These are phyloP conservation scores for Thymelicus sylvestris DNA, from an alignment of 2,888 invertebrate species.

Conservation along the genomic window DNA sequence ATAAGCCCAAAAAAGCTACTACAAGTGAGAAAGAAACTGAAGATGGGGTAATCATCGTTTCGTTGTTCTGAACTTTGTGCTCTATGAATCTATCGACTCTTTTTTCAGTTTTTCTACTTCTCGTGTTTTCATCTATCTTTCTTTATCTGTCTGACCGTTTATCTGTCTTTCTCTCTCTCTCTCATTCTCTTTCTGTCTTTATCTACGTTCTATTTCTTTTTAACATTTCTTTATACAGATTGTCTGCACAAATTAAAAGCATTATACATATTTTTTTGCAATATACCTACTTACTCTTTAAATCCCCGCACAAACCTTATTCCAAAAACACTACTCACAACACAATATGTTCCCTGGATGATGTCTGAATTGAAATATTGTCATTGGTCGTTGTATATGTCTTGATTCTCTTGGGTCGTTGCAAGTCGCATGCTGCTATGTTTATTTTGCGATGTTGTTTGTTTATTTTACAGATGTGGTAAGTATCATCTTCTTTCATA, in stretches of 20 bases:
- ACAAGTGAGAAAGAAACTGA: conserved; percentile 55
- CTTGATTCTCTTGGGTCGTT: conserved; percentile 45
- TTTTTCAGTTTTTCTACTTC: conserved; percentile 38
- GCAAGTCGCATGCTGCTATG: conserved; percentile 68
- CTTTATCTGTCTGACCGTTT: no score
- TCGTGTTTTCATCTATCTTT: conserved; percentile 19
- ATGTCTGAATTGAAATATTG: conserved; percentile 47
- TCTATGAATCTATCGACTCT: conserved; percentile 40
- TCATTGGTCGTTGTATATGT: conserved; percentile 33
- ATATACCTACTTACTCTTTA: conserved; percentile 33
- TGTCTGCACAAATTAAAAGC: conserved; percentile 33
- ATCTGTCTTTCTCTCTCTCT: conserved; percentile 21
- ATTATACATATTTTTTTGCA: conserved; percentile 31
- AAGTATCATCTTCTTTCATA: conserved; percentile 13
- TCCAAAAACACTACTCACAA: conserved; percentile 33
- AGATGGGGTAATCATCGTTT: conserved; percentile 68
- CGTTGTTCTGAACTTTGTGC: conserved; percentile 35
- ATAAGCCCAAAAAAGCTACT: conserved; percentile 68
- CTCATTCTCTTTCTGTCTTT: conserved; percentile 18
- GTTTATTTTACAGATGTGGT: conserved; percentile 45
- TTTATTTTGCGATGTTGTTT: conserved; percentile 55
- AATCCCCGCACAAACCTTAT: conserved; percentile 29
- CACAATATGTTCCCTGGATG: conserved; percentile 35
- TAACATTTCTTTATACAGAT: conserved; percentile 29
- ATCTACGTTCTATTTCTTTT: conserved; percentile 12